Evolutionary conservation across 2,888 invertebrate species (phyloP), one percentile per base, ranked within the genome.

Genomic region (Cantharis lateralis): DNA sequence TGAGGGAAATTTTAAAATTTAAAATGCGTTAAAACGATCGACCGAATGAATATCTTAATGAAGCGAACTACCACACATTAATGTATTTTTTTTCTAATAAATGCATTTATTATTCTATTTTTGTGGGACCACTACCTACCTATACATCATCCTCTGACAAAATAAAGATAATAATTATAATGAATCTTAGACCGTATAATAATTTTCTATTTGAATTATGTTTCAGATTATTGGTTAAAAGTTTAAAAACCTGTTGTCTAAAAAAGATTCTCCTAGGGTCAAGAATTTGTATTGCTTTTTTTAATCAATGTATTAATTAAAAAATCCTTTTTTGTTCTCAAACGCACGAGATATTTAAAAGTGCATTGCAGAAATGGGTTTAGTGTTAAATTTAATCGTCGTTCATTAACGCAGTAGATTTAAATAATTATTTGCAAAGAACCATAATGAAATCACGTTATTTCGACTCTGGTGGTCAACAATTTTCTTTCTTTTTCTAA

Each of bases 161-260:
- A 79, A 78, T 80, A 80, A 78, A 80, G 81, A 78, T 79, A 78
- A 80, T 82, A 82, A 82, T 82, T 82, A 81, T 79, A 81, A 81
- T 74, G 75, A 71, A 75, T 71, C 75, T 68, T 68, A 71, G 71
- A 75, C 77, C 79, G 75, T 80, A 79, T 80, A 80, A 81, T 80
- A 80, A 80, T 80, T 81, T 80, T 79, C 77, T 81, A 81, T 81
- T 81, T 81, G 81, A 81, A 81, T 81, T 81, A 81, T 81, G 81
- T 80, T 80, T 81, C 73, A 74, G 80, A 80, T 78, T 78, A 80
- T 81, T 80, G 81, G 81, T 78, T 76, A 77, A 81, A 81, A 81
- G 78, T 77, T 78, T 73, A 71, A 78, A 75, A 75, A 75, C 75
- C 75, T 75, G 75, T 75, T 75, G 71, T 24, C 64, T 75, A 71